Evolutionary conservation across 23 tunicate species (phyloP), one percentile per base, ranked within the genome.

Genomic region (Oikopleura vanhoeffeni): DNA sequence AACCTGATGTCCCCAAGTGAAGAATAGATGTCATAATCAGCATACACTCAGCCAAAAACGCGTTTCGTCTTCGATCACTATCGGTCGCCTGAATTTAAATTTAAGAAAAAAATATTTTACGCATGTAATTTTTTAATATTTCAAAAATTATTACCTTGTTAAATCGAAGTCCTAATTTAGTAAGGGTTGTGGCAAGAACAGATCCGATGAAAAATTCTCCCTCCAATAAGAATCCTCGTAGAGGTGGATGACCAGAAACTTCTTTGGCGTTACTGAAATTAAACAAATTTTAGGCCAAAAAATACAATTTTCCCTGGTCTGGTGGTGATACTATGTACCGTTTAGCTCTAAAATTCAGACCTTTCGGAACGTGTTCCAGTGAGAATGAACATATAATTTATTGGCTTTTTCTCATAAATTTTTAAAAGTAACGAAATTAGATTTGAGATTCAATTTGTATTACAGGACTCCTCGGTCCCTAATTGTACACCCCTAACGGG

Each of bases 41-140:
- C 98, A 93, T 93, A 85, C 98, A 87, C 41, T 93, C 88, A 0
- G 91, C 94, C 0, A 82, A 76, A 85, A 93, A 92, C 39, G 90
- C 60, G 18, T 49, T 49, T 49, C 60, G 60, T 18, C 18, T 49
- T 49, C 60, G 60, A 18, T 49, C 60, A 18, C 18, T 49, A 49
- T 49, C 60, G 18, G 60, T 49, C 18, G 18, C 86, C 97, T 91
- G 85, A 0, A 76, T 57, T 67, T 36, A 67, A 40, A 33, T 79
- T 1, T 30, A 85, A n/a, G 2, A n/a, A n/a, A n/a, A n/a, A n/a
- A n/a, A n/a, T n/a, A n/a, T n/a, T n/a, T n/a, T n/a, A n/a, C n/a
- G n/a, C n/a, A n/a, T n/a, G n/a, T n/a, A n/a, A n/a, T n/a, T n/a
- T n/a, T n/a, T n/a, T n/a, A n/a, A n/a, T n/a, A n/a, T n/a, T n/a